These are phyloP conservation scores for Sussaba pulchella DNA, from an alignment of 2,888 invertebrate genomes.

Conservation along the genomic window DNA sequence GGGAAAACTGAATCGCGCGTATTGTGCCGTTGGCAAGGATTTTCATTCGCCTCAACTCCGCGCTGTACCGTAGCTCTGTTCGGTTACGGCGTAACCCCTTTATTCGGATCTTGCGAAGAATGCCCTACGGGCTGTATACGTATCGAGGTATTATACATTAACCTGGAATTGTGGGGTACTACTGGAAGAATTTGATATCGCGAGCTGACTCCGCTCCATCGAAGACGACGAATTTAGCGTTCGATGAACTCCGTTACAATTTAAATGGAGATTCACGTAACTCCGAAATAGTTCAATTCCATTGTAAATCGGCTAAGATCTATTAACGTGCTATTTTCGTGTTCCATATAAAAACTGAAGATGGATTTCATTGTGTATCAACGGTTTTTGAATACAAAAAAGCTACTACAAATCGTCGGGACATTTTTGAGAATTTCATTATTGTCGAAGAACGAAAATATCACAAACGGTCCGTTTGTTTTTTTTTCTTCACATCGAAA, in stretches of 20 bases:
- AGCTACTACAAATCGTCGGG: too few relatives aligned
- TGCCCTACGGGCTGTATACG: conserved; percentile 57
- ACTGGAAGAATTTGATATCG: conserved; percentile 59
- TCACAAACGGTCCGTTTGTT: too few relatives aligned
- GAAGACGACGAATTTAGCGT: conserved; percentile 32
- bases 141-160: conserved; percentile 59
- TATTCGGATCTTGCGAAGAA: conserved; percentile 52
- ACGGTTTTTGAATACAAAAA: too few relatives aligned
- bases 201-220: conserved; percentile 10
- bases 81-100: conserved; percentile 55
- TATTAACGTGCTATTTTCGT: neutral
- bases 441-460: too few relatives aligned
- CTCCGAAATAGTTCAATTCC: neutral
- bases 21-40: conserved; percentile 62
- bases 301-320: neutral
- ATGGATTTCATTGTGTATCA: neutral
- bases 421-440: too few relatives aligned
- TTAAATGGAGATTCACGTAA: conserved; percentile 34
- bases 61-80: conserved; percentile 22
- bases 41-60: conserved; percentile 62
- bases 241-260: conserved; percentile 47
- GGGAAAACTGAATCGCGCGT: conserved; percentile 42
- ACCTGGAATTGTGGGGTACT: conserved; percentile 62
- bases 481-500: conserved; percentile 32
- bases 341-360: neutral